Conservation (phyloP, 2,888 invertebrate species). For the Therioaphis trifolii region DNA sequence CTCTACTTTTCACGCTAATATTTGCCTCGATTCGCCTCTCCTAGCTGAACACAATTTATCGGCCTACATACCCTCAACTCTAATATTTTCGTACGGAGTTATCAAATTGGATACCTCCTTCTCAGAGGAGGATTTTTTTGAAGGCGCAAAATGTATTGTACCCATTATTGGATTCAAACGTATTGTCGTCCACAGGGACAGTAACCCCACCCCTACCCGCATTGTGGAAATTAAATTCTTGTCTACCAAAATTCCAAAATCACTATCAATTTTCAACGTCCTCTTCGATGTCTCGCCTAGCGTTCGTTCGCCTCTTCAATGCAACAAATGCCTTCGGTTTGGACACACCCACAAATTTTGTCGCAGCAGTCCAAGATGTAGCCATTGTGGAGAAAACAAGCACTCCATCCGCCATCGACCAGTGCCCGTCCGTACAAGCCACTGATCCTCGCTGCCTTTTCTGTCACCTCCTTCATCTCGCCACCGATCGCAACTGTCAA, state of each 20-base stretch:
- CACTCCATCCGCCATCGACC: too few species aligned
- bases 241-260: not conserved
- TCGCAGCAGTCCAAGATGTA: too few species aligned
- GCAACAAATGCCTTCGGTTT: constrained; percentile 10
- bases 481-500: too few species aligned
- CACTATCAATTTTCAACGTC: too few species aligned
- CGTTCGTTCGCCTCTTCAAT: not conserved
- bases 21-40: not conserved
- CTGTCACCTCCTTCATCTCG: too few species aligned
- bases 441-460: too few species aligned
- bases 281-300: not conserved
- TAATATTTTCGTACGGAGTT: not conserved
- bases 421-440: too few species aligned
- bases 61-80: not conserved
- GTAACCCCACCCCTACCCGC: too few species aligned
- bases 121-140: not conserved
- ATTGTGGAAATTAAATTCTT: not conserved
- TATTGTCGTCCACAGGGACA: too few species aligned
- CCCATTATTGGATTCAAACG: not conserved
- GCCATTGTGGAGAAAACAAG: too few species aligned
- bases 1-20: not conserved
- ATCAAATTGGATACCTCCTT: not conserved
- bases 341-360: too few species aligned
- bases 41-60: too few species aligned
- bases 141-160: not conserved